These are phyloP conservation scores for Drosophila pachea DNA, from an alignment of 1,140 invertebrate genomes.

Conservation along the genomic window DNA sequence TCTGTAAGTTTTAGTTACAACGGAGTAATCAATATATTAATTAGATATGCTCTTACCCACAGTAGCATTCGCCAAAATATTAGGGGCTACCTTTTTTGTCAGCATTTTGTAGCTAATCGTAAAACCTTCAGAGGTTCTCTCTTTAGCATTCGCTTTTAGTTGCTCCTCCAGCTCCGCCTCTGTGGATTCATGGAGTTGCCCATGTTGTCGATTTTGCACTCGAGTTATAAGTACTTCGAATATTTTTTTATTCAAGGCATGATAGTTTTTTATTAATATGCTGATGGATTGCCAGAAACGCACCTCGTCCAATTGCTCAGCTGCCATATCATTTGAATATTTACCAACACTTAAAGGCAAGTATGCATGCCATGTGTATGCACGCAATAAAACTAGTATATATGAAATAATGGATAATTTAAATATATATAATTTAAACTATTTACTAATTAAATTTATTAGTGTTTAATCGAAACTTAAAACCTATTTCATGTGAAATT, in stretches of 20 bases:
- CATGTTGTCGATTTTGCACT: constrained; percentile 45
- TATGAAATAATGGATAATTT: not conserved
- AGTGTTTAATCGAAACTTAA: too few relatives aligned
- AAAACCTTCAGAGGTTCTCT: constrained; percentile 42
- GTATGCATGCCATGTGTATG: constrained; percentile 6
- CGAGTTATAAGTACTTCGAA: constrained; percentile 58
- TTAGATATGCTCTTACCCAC: constrained; percentile 40
- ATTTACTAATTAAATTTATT: not conserved
- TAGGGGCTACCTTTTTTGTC: constrained; percentile 55
- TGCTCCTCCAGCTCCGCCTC: constrained; percentile 40
- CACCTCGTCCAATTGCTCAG: constrained; percentile 35
- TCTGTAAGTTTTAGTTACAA: constrained; percentile 29
- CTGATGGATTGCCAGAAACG: constrained; percentile 65
- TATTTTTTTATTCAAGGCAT: constrained; percentile 73
- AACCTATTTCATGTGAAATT: not conserved
- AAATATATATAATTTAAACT: not conserved
- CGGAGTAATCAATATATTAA: not conserved
- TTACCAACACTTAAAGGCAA: constrained; percentile 27
- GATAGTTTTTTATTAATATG: constrained; percentile 70
- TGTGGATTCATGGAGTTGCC: constrained; percentile 20
- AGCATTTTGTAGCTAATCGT: constrained; percentile 60
- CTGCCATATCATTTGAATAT: constrained; percentile 42
- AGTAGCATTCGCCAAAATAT: constrained; percentile 51
- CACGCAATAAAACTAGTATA: not conserved
- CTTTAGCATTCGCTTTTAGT: not conserved